Evolutionary conservation across 2,797 vertebrate species (phyloP), one percentile per base, ranked within the genome.

Genomic region (Lutjanus campechanus): DNA sequence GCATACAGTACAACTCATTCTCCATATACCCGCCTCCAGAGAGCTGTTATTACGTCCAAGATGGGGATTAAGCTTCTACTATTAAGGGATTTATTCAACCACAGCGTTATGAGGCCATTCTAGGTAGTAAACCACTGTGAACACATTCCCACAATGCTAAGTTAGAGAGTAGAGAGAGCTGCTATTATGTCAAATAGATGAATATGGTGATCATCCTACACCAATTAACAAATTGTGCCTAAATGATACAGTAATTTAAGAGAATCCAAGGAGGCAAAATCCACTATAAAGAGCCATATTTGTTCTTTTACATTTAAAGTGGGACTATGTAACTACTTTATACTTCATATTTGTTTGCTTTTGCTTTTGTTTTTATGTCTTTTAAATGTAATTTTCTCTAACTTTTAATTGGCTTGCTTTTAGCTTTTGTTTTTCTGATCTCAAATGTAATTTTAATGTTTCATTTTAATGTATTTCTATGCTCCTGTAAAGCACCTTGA

Each of bases 21-120:
- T 84, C 46, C 25, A 56, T 67, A 17, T 16, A 25, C 19, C 75
- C 20, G 41, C 63, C 79, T 84, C 85, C 65, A 66, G 64, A 62
- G 64, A 80, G 76, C 85, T 66, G 74, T 85, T 73, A 87, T 86
- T 83, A 85, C 49, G 49, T 85, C 70, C 55, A 82, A 44, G 58
- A 51, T 62, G 71, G 49, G 53, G 75, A 88, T 82, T 75, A 70
- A 63, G 69, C 54, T 49, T 19, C 76, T 65, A 56, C 79, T 78
- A 82, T 89, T 90, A 79, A 79, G 56, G 81, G 80, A 81, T 89
- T 88, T 81, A 77, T 84, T 82, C 73, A 70, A 66, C 82, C 86
- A 69, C 66, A 22, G 46, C 15, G 60, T 79, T 59, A 74, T 55
- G 53, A 77, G 54, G 76, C 49, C 72, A 17, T 47, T 69, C 10